Conservation (phyloP, 2,888 invertebrate genomes). For the Villa cingulata region DNA sequence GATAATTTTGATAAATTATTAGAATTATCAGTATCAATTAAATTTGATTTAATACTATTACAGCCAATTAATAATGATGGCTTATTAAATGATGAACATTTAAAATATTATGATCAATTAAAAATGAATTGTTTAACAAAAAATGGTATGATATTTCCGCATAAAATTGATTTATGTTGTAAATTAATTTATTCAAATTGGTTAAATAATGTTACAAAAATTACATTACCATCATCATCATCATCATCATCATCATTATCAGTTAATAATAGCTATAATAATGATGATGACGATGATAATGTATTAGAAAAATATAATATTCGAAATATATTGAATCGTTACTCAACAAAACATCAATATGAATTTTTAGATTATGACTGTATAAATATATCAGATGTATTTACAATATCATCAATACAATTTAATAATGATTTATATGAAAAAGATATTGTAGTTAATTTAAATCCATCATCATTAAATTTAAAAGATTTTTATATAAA, state of each 20-base stretch:
- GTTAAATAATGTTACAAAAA: slow-evolving; percentile 8
- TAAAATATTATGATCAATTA: slow-evolving; percentile 10
- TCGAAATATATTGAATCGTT: slow-evolving; percentile 9
- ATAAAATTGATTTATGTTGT: slow-evolving; percentile 10
- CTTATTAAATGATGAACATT: slow-evolving; percentile 8
- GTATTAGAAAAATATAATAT: slow-evolving; percentile 5
- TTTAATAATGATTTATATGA: slow-evolving; percentile 7
- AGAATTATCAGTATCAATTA: neutral
- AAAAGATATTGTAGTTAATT: slow-evolving; percentile 4
- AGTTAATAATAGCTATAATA: no score
- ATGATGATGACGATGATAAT: neutral
- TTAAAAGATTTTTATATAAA: slow-evolving; percentile 4
- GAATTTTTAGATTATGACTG: slow-evolving; percentile 10
- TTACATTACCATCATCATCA: no score
- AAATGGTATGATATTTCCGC: slow-evolving; percentile 11
- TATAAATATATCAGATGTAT: slow-evolving; percentile 8
- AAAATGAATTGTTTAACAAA: slow-evolving; percentile 3
- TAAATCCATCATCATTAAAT: slow-evolving; percentile 5
- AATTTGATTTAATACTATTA: slow-evolving; percentile 12
- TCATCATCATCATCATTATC: no score
- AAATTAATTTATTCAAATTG: slow-evolving; percentile 12
- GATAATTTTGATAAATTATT: slow-evolving; percentile 8
- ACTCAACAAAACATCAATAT: slow-evolving; percentile 11
- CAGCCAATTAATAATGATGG: slow-evolving; percentile 12
- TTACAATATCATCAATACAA: slow-evolving; percentile 7